These are phyloP conservation scores for Sarcophaga rosellei DNA, from an alignment of 2,888 invertebrate species.

Conservation along the genomic window DNA sequence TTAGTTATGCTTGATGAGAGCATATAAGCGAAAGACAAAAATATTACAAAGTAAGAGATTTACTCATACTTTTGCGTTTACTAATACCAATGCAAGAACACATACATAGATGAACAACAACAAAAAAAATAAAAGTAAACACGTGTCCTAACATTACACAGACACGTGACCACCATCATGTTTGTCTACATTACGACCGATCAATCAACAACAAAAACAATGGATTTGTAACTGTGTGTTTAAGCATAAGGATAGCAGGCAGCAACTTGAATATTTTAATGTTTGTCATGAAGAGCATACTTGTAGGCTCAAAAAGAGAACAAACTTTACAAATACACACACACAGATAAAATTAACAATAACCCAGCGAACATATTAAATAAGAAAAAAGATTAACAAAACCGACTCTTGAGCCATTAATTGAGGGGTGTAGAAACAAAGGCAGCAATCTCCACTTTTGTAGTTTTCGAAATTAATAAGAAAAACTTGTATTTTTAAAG, in stretches of 20 bases:
- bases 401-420: too few species aligned
- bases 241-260: slow-evolving; percentile 18
- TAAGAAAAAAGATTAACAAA: too few species aligned
- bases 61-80: slow-evolving; percentile 31
- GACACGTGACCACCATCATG: slow-evolving; percentile 81
- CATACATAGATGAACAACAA: not conserved
- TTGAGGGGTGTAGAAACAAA: too few species aligned
- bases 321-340: slow-evolving; percentile 18
- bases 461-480: too few species aligned
- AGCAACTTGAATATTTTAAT: slow-evolving; percentile 44
- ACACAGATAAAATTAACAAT: slow-evolving; percentile 42
- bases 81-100: slow-evolving; percentile 15
- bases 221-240: slow-evolving; percentile 41
- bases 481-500: too few species aligned
- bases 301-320: slow-evolving; percentile 58
- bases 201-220: slow-evolving; percentile 77
- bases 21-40: not conserved
- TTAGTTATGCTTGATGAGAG: not conserved
- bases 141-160: slow-evolving; percentile 78
- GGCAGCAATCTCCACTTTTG: too few species aligned
- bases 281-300: slow-evolving; percentile 64
- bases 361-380: not conserved
- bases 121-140: slow-evolving; percentile 70
- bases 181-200: slow-evolving; percentile 80
- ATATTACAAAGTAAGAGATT: slow-evolving; percentile 28